These are phyloP conservation scores for Furnarius figulus DNA, from an alignment of 2,113 vertebrate species.

Conservation along the genomic window DNA sequence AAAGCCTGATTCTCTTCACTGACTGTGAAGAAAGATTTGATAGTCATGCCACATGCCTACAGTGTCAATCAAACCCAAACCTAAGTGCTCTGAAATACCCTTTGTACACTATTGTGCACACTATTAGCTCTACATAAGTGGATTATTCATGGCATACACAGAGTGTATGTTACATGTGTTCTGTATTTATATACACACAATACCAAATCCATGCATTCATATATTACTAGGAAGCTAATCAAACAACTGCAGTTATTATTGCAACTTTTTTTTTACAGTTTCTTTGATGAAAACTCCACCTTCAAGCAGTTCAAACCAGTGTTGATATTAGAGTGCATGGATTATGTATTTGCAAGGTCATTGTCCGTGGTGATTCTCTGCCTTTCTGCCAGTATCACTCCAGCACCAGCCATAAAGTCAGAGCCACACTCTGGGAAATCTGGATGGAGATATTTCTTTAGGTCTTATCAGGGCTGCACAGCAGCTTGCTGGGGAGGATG, in stretches of 20 bases:
- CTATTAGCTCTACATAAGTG: not conserved
- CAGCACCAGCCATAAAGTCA: not conserved
- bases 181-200: not conserved
- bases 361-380: not conserved
- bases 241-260: not conserved
- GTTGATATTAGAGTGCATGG: rapidly evolving
- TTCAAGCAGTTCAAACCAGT: not conserved
- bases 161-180: not conserved
- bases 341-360: not conserved
- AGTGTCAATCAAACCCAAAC: not conserved
- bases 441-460: not conserved
- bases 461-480: not conserved
- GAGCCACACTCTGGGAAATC: not conserved
- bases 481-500: not conserved
- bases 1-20: not conserved
- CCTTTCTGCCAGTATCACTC: not conserved
- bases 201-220: not conserved
- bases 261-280: not conserved
- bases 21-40: not conserved
- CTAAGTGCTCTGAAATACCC: not conserved
- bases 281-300: not conserved
- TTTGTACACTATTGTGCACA: not conserved
- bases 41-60: not conserved
- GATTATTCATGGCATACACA: not conserved
- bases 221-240: not conserved